Base-by-base conservation (phyloP, 2,797 vertebrate species). In the Columba guinea region DNA sequence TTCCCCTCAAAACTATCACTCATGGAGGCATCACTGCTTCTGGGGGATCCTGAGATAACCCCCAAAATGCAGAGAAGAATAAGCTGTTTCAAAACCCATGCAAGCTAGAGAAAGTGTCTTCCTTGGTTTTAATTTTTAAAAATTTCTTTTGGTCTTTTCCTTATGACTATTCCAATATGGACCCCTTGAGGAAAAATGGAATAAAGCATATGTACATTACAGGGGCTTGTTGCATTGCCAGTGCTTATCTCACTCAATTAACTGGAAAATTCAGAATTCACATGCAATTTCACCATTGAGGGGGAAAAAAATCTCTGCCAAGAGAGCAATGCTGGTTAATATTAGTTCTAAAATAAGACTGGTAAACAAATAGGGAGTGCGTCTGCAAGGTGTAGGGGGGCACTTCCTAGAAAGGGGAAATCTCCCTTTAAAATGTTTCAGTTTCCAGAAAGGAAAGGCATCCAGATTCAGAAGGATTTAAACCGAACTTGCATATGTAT, bases 181-280 rank as follows among this genome's bases (percentile, higher is more conserved):
- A 68, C 41, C 67, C 78, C 82, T 87, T 0, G 14, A 96, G 96
- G 73, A 73, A 89, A 90, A 92, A 64, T 0, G 4, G 82, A 82
- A 80, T 79, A 55, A 92, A 87, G 11, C 79, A 34, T 60, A 28
- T 41, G 62, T 84, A 46, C 2, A 0, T 95, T 93, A 65, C 70
- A 60, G 84, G 37, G 65, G 59, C 62, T 55, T 55, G 56, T 68
- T 90, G 69, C 75, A 67, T 84, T 84, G 86, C 63, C 65, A 88
- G 75, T 46, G 81, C 89, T 96, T 87, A 87, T 68, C 89, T 80
- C 93, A 96, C 89, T 96, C 88, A 92, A 96, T 94, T 96, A 96
- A 90, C 93, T 94, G 96, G 93, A 95, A 97, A 96, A 97, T 96
- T 94, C 93, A 89, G 87, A 93, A 97, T 96, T 94, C 94, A 92